Base-by-base conservation (phyloP, 2,888 invertebrate genomes). In the Lycia hirtaria region DNA sequence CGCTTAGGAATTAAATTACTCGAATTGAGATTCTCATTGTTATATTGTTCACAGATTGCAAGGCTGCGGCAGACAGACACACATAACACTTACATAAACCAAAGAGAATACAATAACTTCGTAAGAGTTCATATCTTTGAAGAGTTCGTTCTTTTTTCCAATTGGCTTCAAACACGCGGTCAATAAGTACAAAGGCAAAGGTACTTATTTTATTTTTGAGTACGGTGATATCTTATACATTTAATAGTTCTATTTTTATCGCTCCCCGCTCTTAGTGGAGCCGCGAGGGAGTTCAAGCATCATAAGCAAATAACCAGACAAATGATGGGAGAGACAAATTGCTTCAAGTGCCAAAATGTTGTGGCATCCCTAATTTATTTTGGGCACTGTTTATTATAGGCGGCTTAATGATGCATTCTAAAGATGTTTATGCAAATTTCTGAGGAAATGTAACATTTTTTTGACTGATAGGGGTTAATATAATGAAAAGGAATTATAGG, bases 291-390 rank as follows among this genome's bases (percentile, higher is more conserved):
- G 26, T 52, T 19, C 43, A 45, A 45, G 28, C 49, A 40, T 24
- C 51, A 56, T 64, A 80, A 80, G 79, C 80, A 80, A 83, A 83
- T 83, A 80, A 69, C 71, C 71, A 79, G 80, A 83, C 84, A 81
- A 85, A 85, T 85, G 83, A 84, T 77, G 69, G 75, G 72, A 74
- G 71, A 81, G 85, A 83, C 79, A 85, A 85, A 85, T 84, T 78
- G 78, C 76, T 73, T 71, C 64, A 69, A 76, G 72, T 69, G 77
- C 64, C 73, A 69, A 76, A 78, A 75, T 76, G 72, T 77, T 72
- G 73, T 56, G 71, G 71, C 65, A 55, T 62, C 65, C 56, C 64
- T 72, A 69, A 76, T 74, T 75, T 72, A 71, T 77, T 68, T 71
- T 65, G 35, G 59, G 58, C 52, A 53, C 45, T 61, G 57, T 54